Conservation (phyloP, 2,888 invertebrate genomes). For the Chydorus sphaericus region DNA sequence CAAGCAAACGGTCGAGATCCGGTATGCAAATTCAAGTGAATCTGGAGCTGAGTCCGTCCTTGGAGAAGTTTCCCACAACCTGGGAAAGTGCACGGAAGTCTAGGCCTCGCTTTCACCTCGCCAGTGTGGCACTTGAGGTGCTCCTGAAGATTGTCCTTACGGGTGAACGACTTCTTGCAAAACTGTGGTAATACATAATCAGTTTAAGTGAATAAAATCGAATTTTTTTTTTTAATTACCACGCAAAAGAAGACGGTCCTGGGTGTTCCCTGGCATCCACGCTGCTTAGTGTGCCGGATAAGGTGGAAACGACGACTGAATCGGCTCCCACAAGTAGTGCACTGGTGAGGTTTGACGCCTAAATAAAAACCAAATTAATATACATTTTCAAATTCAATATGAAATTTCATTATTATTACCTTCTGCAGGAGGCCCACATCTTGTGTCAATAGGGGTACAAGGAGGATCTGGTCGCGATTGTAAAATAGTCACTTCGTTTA, state of each 20-base stretch:
- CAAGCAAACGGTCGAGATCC: constrained; percentile 1
- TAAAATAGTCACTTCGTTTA: no score
- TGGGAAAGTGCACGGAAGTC: not conserved
- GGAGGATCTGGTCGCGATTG: no score
- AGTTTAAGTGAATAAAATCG: not conserved
- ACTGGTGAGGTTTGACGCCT: not conserved
- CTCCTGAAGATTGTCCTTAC: constrained; percentile 8
- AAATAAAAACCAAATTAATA: not conserved
- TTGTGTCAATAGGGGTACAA: no score
- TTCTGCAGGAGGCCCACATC: no score
- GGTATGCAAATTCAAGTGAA: not conserved
- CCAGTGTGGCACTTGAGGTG: constrained; percentile 8
- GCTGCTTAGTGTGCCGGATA: constrained; percentile 3
- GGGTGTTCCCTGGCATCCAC: constrained; percentile 7
- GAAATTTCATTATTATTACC: no score
- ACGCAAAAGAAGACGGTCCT: not conserved
- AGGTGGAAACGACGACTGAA: constrained; percentile 9
- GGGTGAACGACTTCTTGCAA: constrained; percentile 1
- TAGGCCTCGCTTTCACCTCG: not conserved
- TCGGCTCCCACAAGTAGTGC: not conserved
- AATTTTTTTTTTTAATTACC: not conserved
- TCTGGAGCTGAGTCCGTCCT: not conserved
- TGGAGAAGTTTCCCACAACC: not conserved
- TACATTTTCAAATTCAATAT: no score
- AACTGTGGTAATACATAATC: not conserved